phyloP scores from a whole-genome alignment of 2,113 vertebrate genomes.

The Protobothrops mucrosquamatus region DNA sequence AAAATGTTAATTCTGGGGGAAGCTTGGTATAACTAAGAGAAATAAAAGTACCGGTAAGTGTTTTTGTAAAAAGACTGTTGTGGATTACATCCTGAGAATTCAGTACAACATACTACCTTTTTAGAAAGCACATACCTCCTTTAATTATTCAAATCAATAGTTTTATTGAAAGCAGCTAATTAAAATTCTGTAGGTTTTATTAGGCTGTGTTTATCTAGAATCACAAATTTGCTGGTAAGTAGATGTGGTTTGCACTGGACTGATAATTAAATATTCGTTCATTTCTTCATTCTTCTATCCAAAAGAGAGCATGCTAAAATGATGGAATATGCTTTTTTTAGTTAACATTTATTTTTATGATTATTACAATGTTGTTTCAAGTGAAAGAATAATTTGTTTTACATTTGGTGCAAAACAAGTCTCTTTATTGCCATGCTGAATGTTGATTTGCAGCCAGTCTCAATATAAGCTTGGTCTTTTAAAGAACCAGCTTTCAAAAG shows the following conservation, averaged over 20 bases:
- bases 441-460: neutral
- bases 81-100: slow-evolving; percentile 42
- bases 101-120: slow-evolving; percentile 29
- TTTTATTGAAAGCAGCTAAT: slow-evolving; percentile 50
- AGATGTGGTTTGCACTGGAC: neutral
- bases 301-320: neutral
- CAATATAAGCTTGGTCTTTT: neutral
- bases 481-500: neutral
- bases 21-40: slow-evolving; percentile 51
- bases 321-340: neutral
- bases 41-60: slow-evolving; percentile 49
- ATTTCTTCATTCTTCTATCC: neutral
- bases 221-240: neutral
- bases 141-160: slow-evolving; percentile 31
- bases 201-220: neutral
- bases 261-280: neutral
- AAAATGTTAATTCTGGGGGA: slow-evolving; percentile 60
- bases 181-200: slow-evolving; percentile 23
- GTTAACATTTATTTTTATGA: neutral
- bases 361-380: neutral
- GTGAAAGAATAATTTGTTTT: neutral
- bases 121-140: slow-evolving; percentile 45
- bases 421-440: neutral
- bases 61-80: slow-evolving; percentile 31
- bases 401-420: neutral